A percentile compares a stretch with the other conserved stretches of the same genome.
Evolutionary conservation across 1,140 invertebrate genomes (phyloP).

Genomic region (Drosophila rhopaloa): DNA sequence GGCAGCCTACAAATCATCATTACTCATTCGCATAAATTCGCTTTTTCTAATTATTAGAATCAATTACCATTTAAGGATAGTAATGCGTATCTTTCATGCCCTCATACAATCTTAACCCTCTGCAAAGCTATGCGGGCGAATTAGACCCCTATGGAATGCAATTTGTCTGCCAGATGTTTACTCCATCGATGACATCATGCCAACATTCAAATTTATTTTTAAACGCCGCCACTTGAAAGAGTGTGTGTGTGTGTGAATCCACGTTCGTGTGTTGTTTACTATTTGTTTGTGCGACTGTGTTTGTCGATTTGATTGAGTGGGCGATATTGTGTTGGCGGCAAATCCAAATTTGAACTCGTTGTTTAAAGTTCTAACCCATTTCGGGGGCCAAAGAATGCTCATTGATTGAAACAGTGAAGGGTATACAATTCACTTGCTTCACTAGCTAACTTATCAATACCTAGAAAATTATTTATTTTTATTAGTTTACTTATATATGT

Average conservation of each 20-base stretch:
- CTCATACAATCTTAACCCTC: conserved; percentile 11
- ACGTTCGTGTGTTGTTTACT: conserved; percentile 52
- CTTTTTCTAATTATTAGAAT: not conserved
- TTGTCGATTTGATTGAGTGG: conserved; percentile 12
- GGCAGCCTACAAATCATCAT: conserved; percentile 5
- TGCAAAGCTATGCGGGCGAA: not conserved
- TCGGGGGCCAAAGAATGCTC: not conserved
- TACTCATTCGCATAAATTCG: conserved; percentile 6
- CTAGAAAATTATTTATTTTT: too few species aligned
- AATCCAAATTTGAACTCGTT: conserved; percentile 10
- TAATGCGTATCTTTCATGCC: conserved; percentile 25
- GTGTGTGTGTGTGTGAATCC: conserved; percentile 22
- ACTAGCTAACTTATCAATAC: too few species aligned
- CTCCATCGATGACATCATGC: conserved; percentile 70
- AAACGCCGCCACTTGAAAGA: conserved; percentile 32
- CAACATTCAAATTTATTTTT: conserved; percentile 74
- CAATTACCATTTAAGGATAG: conserved; percentile 12
- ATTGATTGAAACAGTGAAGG: not conserved
- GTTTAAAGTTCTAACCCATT: not conserved
- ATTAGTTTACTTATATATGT: too few species aligned
- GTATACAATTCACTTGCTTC: not conserved
- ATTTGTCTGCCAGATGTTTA: conserved; percentile 74
- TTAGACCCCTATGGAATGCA: conserved; percentile 45
- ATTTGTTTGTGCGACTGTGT: conserved; percentile 21
- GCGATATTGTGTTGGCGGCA: conserved; percentile 29